A percentile compares a stretch with the other conserved stretches of the same genome.
phyloP scores from a whole-genome alignment of 2,888 invertebrate genomes.

The Leptinotarsa peninsularis region DNA sequence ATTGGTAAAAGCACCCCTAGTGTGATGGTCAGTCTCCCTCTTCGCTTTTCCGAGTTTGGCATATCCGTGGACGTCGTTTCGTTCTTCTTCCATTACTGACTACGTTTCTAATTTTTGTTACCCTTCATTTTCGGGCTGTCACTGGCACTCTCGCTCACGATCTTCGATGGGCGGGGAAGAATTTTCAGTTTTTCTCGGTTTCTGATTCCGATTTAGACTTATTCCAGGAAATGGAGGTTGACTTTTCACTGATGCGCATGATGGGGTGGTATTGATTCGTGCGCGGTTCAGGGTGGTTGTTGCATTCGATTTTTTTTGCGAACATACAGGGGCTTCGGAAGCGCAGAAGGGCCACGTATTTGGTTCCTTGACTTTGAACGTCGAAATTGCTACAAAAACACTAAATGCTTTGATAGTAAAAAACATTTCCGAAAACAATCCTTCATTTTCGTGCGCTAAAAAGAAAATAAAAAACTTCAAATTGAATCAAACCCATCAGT shows the following conservation, averaged over 20 bases:
- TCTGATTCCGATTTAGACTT: neutral
- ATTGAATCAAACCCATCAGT: no score
- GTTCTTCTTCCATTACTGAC: slow-evolving; percentile 55
- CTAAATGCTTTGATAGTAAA: no score
- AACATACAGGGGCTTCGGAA: no score
- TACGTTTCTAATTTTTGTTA: neutral
- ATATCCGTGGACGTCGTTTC: slow-evolving; percentile 60
- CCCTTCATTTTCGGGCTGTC: slow-evolving; percentile 17
- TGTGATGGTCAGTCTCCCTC: slow-evolving; percentile 53
- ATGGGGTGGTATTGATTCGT: slow-evolving; percentile 1
- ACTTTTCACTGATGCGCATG: slow-evolving; percentile 1
- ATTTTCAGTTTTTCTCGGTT: neutral
- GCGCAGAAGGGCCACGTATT: no score
- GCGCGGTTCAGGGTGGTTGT: slow-evolving; percentile 4
- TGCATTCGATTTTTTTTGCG: neutral
- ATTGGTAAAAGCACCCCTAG: slow-evolving; percentile 69
- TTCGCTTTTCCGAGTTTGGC: slow-evolving; percentile 57
- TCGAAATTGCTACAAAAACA: no score
- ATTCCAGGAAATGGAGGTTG: slow-evolving; percentile 5
- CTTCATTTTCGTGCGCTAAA: no score
- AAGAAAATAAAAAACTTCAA: no score
- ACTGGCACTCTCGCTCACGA: slow-evolving; percentile 29
- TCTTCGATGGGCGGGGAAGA: neutral
- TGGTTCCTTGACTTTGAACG: no score
- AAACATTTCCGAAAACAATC: no score